Percentiles rank a stretch among this genome's conserved stretches.
phyloP scores from a whole-genome alignment of 1,140 invertebrate genomes.

The Apolygus lucorum region DNA sequence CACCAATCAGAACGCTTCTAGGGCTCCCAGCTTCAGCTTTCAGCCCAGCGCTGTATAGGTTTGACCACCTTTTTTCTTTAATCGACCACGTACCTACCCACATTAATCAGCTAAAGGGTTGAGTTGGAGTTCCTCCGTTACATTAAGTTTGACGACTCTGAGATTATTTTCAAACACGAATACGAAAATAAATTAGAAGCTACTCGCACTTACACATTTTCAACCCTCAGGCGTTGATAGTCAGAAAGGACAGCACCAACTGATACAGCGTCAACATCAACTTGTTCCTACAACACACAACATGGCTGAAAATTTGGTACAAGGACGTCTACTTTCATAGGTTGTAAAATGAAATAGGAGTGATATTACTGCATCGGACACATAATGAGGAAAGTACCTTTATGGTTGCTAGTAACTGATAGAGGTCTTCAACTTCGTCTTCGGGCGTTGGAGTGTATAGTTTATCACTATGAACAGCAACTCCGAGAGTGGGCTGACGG shows the following conservation, averaged over 20 bases:
- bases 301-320: constrained; percentile 13
- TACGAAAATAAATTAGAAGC: too few relatives aligned
- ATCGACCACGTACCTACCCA: too few relatives aligned
- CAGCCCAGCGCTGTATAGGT: too few relatives aligned
- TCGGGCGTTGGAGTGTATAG: constrained; percentile 74
- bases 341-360: neutral
- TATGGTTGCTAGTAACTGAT: constrained; percentile 68
- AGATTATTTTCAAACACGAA: too few relatives aligned
- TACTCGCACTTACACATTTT: constrained; percentile 80
- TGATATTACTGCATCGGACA: neutral
- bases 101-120: too few relatives aligned
- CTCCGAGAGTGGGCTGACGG: constrained; percentile 70
- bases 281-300: constrained; percentile 54
- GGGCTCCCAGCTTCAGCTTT: too few relatives aligned
- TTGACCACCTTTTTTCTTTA: too few relatives aligned
- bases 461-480: constrained; percentile 64
- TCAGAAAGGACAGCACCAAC: constrained; percentile 95
- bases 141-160: too few relatives aligned
- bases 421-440: constrained; percentile 99
- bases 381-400: constrained; percentile 51
- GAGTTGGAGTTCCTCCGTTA: too few relatives aligned
- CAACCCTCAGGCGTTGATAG: constrained; percentile 93
- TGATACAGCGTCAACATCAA: constrained; percentile 82
- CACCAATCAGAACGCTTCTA: too few relatives aligned
- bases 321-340: neutral